These are phyloP conservation scores for Melieria omissa DNA, from an alignment of 2,888 invertebrate genomes.

Conservation along the genomic window DNA sequence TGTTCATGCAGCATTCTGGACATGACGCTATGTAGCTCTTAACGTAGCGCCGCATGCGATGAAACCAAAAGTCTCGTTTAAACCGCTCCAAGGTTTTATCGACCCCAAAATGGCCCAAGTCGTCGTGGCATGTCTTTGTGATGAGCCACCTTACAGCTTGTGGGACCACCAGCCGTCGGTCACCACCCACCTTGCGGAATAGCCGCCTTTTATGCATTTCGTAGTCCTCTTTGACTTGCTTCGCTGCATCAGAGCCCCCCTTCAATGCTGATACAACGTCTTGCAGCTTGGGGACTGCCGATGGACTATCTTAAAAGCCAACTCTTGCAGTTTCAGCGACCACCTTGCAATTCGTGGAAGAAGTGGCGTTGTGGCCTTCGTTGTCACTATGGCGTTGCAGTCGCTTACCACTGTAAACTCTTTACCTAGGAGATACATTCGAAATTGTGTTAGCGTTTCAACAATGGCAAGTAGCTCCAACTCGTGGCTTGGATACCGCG, in stretches of 20 bases:
- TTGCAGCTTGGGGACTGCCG: neutral
- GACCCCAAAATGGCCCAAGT: neutral
- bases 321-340: neutral
- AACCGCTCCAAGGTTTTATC: neutral
- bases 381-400: neutral
- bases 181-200: neutral
- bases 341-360: constrained; percentile 1
- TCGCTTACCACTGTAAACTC: neutral
- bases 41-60: neutral
- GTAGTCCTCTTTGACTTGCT: no score
- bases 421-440: constrained; percentile 1
- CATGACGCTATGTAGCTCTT: no score
- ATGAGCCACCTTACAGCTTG: constrained; percentile 3
- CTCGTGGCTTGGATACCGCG: neutral
- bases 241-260: no score
- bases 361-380: neutral
- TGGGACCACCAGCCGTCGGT: neutral
- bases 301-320: neutral
- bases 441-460: neutral
- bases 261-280: no score
- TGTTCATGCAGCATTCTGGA: no score
- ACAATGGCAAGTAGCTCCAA: neutral
- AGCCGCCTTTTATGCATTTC: neutral
- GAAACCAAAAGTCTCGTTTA: constrained; percentile 5
- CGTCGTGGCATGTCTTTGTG: constrained; percentile 3